Evolutionary conservation across 2,797 vertebrate species (phyloP).

Genomic region (Sphenodon punctatus): DNA sequence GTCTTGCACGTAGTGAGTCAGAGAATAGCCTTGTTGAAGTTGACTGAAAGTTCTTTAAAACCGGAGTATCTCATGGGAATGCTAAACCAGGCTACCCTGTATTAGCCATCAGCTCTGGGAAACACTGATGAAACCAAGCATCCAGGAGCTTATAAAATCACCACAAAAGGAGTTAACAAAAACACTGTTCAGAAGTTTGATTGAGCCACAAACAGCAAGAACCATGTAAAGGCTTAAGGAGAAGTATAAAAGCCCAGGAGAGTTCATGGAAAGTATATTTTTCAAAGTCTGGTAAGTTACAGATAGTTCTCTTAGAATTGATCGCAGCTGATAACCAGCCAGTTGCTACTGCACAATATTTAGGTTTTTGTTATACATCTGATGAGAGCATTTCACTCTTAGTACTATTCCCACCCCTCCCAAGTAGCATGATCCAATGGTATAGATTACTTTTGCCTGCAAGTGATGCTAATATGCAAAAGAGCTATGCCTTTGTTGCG

Average conservation of each 20-base stretch:
- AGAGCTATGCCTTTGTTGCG: neutral
- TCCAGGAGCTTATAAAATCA: constrained; percentile 3
- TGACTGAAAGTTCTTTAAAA: constrained; percentile 18
- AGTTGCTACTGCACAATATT: neutral
- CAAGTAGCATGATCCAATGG: neutral
- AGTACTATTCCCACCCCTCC: too few relatives aligned
- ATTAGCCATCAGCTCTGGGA: neutral
- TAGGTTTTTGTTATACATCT: fast-evolving
- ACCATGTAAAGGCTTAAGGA: neutral
- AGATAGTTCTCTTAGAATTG: neutral
- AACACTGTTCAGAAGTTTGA: neutral
- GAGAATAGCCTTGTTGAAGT: constrained; percentile 9
- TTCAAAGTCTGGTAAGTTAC: neutral
- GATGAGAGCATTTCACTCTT: neutral
- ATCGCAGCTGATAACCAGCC: neutral
- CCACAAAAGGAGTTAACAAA: neutral
- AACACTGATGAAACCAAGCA: neutral
- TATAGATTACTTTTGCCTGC: neutral
- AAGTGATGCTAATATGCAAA: neutral
- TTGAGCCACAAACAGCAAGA: fast-evolving
- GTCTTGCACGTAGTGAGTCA: fast-evolving
- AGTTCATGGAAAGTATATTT: fast-evolving
- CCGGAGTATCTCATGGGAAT: neutral
- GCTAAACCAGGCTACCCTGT: neutral
- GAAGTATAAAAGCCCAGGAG: fast-evolving